phyloP scores from a whole-genome alignment of 2,888 invertebrate genomes.

The Aricia artaxerxes region DNA sequence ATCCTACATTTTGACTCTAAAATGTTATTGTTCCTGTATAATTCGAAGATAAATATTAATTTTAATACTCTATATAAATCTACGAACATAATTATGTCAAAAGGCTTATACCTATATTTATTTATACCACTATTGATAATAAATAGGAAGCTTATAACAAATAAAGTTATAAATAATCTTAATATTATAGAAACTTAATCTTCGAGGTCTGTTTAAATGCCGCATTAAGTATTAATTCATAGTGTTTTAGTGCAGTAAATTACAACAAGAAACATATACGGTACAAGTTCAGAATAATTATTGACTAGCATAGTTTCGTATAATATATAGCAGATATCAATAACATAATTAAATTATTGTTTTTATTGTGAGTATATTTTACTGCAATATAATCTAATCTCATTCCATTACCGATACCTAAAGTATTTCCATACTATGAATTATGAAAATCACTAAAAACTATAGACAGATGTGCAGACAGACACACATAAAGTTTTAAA shows the following conservation, averaged over 20 bases:
- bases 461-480: too few relatives aligned
- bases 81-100: not conserved
- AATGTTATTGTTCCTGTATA: not conserved
- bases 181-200: slow-evolving; percentile 7
- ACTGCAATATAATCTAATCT: not conserved
- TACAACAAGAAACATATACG: not conserved
- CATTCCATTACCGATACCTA: not conserved
- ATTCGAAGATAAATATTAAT: not conserved
- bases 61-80: slow-evolving; percentile 6
- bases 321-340: not conserved
- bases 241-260: not conserved
- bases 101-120: not conserved
- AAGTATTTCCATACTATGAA: too few relatives aligned
- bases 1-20: not conserved
- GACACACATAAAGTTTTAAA: too few relatives aligned
- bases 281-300: not conserved
- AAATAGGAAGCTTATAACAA: slow-evolving; percentile 17
- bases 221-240: slow-evolving; percentile 14
- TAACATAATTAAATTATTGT: not conserved
- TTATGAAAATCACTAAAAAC: too few relatives aligned
- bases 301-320: not conserved
- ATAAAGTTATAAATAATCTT: slow-evolving; percentile 21
- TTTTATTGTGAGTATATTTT: too few relatives aligned
- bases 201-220: slow-evolving; percentile 7
- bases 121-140: not conserved